Evolutionary conservation across 1,140 invertebrate species (phyloP).

Genomic region (Pseudomyrmex gracilis): DNA sequence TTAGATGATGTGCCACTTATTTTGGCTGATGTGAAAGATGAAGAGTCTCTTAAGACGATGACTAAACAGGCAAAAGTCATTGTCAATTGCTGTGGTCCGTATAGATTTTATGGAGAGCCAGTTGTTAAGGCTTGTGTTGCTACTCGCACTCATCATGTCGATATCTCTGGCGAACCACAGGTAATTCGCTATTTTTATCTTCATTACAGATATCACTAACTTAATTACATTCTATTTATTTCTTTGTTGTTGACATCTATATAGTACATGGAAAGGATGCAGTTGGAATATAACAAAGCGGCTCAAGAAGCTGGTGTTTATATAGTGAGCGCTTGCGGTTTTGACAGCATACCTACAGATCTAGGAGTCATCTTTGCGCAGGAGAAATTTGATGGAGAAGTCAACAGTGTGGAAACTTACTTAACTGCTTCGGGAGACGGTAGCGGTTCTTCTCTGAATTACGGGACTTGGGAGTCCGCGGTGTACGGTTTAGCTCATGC

Average conservation of each 20-base stretch:
- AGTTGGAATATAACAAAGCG: constrained; percentile 91
- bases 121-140: constrained; percentile 96
- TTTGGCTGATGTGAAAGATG: constrained; percentile 91
- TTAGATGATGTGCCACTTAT: constrained; percentile 88
- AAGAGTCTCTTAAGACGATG: constrained; percentile 91
- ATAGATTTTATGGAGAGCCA: constrained; percentile 95
- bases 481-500: constrained; percentile 90
- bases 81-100: constrained; percentile 96
- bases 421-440: constrained; percentile 81
- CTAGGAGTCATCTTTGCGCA: constrained; percentile 92
- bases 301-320: constrained; percentile 93
- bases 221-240: not conserved
- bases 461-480: constrained; percentile 93
- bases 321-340: constrained; percentile 95
- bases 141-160: constrained; percentile 93
- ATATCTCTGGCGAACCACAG: constrained; percentile 95
- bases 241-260: constrained; percentile 44
- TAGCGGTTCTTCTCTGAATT: constrained; percentile 87
- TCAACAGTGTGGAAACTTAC: constrained; percentile 92
- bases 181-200: constrained; percentile 77
- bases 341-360: constrained; percentile 95
- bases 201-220: not conserved
- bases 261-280: constrained; percentile 95
- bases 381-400: constrained; percentile 90
- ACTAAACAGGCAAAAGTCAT: constrained; percentile 90